Evolutionary conservation across 1,140 invertebrate species (phyloP).

Genomic region (Babylonia areolata): DNA sequence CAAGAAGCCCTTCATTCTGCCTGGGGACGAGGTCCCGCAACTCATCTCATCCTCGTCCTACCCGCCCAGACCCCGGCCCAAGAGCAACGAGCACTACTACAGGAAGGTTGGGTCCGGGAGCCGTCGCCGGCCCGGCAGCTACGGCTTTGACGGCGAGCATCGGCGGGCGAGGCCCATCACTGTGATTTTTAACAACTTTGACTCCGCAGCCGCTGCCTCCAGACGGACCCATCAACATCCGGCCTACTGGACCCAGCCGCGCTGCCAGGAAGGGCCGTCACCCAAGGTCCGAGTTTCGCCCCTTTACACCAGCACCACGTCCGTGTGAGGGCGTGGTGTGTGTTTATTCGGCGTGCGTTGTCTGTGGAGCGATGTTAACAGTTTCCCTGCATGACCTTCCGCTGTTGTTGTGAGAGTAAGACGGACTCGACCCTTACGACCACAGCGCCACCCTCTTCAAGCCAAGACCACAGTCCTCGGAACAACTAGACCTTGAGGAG

Average conservation of each 20-base stretch:
- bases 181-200: slow-evolving; percentile 6
- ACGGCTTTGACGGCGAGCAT: not conserved
- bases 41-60: too few species aligned
- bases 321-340: too few species aligned
- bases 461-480: too few species aligned
- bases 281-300: not conserved
- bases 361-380: too few species aligned
- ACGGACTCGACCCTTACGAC: too few species aligned
- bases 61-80: not conserved
- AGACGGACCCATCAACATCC: not conserved
- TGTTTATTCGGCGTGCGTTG: too few species aligned
- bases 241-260: not conserved
- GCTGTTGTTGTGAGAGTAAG: too few species aligned
- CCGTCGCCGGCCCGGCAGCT: not conserved
- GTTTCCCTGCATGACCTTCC: too few species aligned
- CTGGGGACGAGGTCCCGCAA: not conserved
- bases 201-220: not conserved
- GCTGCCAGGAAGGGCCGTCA: not conserved
- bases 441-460: too few species aligned
- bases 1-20: not conserved
- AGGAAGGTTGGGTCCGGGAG: not conserved
- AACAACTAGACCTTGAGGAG: too few species aligned
- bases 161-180: not conserved
- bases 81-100: not conserved
- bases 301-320: not conserved